A percentile compares a stretch with the other conserved stretches of the same genome.
phyloP scores from a whole-genome alignment of 2,797 vertebrate genomes.

The Anisognathus igniventris region DNA sequence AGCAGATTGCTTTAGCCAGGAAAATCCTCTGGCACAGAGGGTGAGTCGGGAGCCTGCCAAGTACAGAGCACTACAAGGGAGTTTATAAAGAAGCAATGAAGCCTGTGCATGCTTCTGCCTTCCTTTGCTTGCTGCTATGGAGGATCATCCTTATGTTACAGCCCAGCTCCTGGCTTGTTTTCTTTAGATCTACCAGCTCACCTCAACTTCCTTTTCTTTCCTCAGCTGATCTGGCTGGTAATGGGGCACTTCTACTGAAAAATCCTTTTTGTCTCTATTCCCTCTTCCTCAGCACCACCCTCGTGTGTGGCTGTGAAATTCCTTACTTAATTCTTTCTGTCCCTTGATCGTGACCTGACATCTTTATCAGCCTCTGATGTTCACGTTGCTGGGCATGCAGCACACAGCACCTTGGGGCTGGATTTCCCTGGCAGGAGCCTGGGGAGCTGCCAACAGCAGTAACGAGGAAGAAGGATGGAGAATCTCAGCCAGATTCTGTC shows the following conservation, averaged over 20 bases:
- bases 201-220: neutral
- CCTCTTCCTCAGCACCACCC: neutral
- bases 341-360: neutral
- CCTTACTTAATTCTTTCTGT: neutral
- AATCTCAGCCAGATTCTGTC: neutral
- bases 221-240: neutral
- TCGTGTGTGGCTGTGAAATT: neutral
- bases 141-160: neutral
- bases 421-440: neutral
- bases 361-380: neutral
- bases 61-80: neutral
- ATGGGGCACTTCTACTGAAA: neutral
- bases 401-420: neutral
- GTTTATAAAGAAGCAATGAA: neutral
- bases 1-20: neutral
- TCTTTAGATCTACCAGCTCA: neutral
- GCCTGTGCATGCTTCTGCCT: neutral
- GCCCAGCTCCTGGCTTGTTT: neutral
- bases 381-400: neutral
- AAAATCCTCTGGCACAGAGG: constrained; percentile 12
- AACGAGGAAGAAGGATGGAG: neutral
- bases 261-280: neutral
- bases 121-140: neutral
- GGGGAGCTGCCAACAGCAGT: neutral
- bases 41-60: neutral